Base-by-base conservation (phyloP, 2,888 invertebrate genomes). In the Acronicta psi region DNA sequence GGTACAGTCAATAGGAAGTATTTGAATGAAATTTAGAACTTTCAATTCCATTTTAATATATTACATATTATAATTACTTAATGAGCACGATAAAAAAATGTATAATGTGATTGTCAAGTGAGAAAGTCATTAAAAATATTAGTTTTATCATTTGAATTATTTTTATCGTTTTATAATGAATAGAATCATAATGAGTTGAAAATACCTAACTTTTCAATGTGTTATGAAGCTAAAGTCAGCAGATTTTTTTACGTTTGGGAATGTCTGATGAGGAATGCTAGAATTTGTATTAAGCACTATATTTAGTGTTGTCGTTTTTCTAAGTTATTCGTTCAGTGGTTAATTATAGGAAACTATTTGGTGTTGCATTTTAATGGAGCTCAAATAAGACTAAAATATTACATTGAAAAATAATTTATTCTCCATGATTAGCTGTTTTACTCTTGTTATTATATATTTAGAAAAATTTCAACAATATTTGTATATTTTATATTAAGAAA, bases 391-490 rank as follows among this genome's bases (percentile, higher is more conserved):
- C 91, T 84, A 79, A 85, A 76, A 75, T 54, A 58, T 43, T 93
- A 89, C 88, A 88, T 93, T 93, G 89, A 93, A 94, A 93, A 94
- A 93, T 93, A 93, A 91, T 93, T 94, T 93, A 92, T 92, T 93
- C 86, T 90, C 83, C 91, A 89, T 88, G 91, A 92, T 93, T 92
- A 89, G 85, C 90, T 84, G 87, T 85, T 89, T 79, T 92, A 88
- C 81, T 89, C 82, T 87, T 83, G 85, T 90, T 91, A 93, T 90
- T 91, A 93, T 89, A 93, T 93, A 93, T 93, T 93, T 93, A 92
- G 92, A 93, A 94, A 93, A 92, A 84, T 77, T 90, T 93, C 92
- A 93, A 94, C 94, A 93, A 92, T 93, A 89, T 89, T 92, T 93
- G 92, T 93, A 93, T 92, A 93, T 84, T 88, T 89, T 86, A 89